Evolutionary conservation across 2,113 vertebrate species (phyloP).

Genomic region (Phylloscopus trochilus): DNA sequence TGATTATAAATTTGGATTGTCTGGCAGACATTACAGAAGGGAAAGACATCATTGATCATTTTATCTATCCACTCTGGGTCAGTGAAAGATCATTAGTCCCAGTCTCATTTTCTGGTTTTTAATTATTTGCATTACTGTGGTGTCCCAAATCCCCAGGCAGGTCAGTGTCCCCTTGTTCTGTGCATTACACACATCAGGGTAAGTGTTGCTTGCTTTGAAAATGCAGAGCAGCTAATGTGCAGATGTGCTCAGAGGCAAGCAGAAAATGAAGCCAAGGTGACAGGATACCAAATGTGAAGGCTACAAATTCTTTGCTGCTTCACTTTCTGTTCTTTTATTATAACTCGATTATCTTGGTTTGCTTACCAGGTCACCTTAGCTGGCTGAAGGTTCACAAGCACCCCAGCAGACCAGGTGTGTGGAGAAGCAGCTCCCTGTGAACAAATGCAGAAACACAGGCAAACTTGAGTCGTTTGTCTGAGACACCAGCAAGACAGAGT

Average conservation of each 20-base stretch:
- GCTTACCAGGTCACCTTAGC: neutral
- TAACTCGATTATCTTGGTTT: neutral
- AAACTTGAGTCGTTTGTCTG: neutral
- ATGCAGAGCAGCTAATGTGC: neutral
- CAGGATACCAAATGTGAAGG: neutral
- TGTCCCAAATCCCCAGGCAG: neutral
- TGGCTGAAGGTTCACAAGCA: neutral
- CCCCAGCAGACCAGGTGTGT: neutral
- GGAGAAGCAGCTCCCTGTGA: neutral
- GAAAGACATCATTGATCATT: conserved; percentile 33
- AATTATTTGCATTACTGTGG: conserved; percentile 4
- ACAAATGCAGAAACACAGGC: neutral
- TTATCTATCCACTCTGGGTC: conserved; percentile 2
- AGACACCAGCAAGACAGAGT: neutral
- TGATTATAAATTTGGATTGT: conserved; percentile 40
- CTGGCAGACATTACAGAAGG: conserved; percentile 23
- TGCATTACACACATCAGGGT: neutral
- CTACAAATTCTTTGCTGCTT: neutral
- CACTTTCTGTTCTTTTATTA: neutral
- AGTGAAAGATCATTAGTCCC: neutral
- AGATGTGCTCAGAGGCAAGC: neutral
- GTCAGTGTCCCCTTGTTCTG: neutral
- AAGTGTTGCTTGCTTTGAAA: neutral
- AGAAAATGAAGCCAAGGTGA: neutral
- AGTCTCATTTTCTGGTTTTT: neutral